A percentile compares a stretch with the other conserved stretches of the same genome.
These are phyloP conservation scores for Alloscopus bannaensis DNA, from an alignment of 2,888 invertebrate genomes.

Conservation along the genomic window DNA sequence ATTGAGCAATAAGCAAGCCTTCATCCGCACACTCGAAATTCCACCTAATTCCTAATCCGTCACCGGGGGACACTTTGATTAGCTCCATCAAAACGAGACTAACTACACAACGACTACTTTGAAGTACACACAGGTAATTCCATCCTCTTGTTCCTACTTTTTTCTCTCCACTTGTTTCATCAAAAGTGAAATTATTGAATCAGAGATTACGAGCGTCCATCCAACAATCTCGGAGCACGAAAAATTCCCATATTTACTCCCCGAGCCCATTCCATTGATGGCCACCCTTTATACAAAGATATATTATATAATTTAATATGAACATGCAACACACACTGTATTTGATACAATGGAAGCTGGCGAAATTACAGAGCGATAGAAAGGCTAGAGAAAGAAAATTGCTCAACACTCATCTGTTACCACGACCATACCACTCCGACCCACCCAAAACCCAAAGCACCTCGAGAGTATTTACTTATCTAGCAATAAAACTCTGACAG, in stretches of 20 bases:
- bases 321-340: not conserved
- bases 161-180: too few species aligned
- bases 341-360: not conserved
- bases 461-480: slow-evolving; percentile 11
- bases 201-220: not conserved
- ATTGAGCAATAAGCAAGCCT: too few species aligned
- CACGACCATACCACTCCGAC: too few species aligned
- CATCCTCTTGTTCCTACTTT: too few species aligned
- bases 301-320: not conserved
- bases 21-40: too few species aligned
- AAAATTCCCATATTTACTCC: not conserved
- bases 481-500: slow-evolving; percentile 24
- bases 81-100: too few species aligned
- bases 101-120: too few species aligned
- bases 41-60: too few species aligned
- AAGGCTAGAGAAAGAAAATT: not conserved
- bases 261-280: not conserved
- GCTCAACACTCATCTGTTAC: slow-evolving; percentile 14
- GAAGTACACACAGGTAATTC: too few species aligned
- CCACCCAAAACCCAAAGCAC: not conserved
- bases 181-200: too few species aligned
- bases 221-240: not conserved
- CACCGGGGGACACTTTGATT: too few species aligned
- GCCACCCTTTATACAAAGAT: not conserved
- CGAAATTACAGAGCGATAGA: not conserved